These are phyloP conservation scores for Drosophila prolongata DNA, from an alignment of 2,888 invertebrate species.

Conservation along the genomic window DNA sequence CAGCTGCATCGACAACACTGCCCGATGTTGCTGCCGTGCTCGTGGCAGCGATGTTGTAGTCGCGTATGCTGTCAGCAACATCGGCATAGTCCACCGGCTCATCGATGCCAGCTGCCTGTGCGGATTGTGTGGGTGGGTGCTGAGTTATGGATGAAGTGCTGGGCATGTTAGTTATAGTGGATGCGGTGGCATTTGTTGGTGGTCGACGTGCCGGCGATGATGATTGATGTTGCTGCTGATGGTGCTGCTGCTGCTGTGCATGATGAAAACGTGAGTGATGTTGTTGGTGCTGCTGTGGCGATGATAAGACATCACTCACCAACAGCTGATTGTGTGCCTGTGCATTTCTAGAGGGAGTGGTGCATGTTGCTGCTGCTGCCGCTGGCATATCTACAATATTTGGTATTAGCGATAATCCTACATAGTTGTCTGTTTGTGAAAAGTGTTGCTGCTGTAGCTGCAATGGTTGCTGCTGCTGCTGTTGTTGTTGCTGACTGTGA, in stretches of 20 bases:
- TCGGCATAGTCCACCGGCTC: slow-evolving; percentile 81
- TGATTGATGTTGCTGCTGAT: slow-evolving; percentile 19
- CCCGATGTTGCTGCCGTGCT: slow-evolving; percentile 39
- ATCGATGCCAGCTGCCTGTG: slow-evolving; percentile 64
- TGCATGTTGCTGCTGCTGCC: slow-evolving; percentile 36
- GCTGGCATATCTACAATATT: slow-evolving; percentile 69
- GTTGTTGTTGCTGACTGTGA: slow-evolving; percentile 52
- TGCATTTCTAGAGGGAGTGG: slow-evolving; percentile 58
- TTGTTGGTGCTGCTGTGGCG: slow-evolving; percentile 37
- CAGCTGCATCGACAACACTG: slow-evolving; percentile 40
- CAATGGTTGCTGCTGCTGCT: slow-evolving; percentile 38
- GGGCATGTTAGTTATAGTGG: slow-evolving; percentile 44
- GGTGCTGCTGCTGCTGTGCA: slow-evolving; percentile 39
- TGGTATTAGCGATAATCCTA: slow-evolving; percentile 78
- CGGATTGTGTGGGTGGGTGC: slow-evolving; percentile 57
- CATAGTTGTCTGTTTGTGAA: slow-evolving; percentile 81
- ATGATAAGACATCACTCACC: slow-evolving; percentile 76
- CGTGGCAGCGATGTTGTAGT: slow-evolving; percentile 55
- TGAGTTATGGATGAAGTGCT: slow-evolving; percentile 47
- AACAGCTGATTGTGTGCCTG: slow-evolving; percentile 65
- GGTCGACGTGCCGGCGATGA: slow-evolving; percentile 64
- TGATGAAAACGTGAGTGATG: slow-evolving; percentile 64
- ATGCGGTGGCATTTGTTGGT: slow-evolving; percentile 45
- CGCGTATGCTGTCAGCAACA: slow-evolving; percentile 80
- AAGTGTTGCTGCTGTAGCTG: slow-evolving; percentile 79